Evolutionary conservation across 2,113 vertebrate genomes (phyloP), one percentile per base, ranked within the genome.

Genomic region (Microtus richardsoni): DNA sequence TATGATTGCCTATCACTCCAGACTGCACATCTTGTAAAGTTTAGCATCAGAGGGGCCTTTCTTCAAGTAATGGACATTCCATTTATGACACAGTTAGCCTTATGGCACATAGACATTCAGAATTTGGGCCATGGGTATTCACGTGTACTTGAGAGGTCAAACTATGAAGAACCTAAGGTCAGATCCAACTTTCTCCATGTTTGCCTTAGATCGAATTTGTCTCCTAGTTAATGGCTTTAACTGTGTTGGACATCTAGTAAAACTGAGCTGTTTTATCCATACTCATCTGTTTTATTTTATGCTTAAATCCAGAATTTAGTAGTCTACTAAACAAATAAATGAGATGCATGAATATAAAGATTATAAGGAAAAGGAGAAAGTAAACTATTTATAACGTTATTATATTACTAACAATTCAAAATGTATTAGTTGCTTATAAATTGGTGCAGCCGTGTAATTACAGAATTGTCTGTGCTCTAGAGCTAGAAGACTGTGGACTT

Each of bases 341-440:
- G 82, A 70, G 28, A 92, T 90, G 62, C 75, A 77, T 95, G 66
- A 89, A 89, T 95, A 83, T 84, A 78, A 91, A 83, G 64, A 74
- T 78, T 86, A 47, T 74, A 84, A 86, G 36, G 47, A 70, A 95
- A 88, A 93, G 54, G 7, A 24, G 75, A 82, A 85, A 66, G 73
- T 79, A 96, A 91, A 83, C 47, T 95, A 92, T 88, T 94, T 94
- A 93, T 64, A 77, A 33, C 49, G 10, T 92, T 93, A 84, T 93
- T 90, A 88, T 90, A 94, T 91, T 96, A 33, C 62, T 95, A 84
- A 93, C 64, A 85, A 91, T 88, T 94, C n/a, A 93, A 52, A 91
- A 70, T 87, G 62, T 90, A 89, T 89, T 92, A 80, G 64, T 95
- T 93, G 78, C 52, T 78, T 92, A 60, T 83, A 94, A 88, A 86